Conservation (phyloP, 2,797 vertebrate species). For the Chiroxiphia lanceolata region DNA sequence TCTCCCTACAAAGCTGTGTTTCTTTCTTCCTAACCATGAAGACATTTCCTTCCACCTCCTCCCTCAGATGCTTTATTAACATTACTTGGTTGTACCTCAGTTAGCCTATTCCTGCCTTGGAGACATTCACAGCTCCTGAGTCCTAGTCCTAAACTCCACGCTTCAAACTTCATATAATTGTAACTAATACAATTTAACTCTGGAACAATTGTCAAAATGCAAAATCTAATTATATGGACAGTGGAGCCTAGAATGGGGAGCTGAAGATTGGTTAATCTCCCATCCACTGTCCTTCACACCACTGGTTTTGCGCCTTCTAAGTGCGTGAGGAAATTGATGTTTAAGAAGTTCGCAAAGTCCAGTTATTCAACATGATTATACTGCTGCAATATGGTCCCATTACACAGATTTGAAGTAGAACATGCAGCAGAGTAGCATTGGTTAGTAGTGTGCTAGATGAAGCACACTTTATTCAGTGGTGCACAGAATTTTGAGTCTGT, state of each 20-base stretch:
- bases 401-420: background rate
- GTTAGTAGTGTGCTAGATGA: background rate
- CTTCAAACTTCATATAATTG: background rate
- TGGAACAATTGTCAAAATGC: background rate
- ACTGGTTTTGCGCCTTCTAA: background rate
- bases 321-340: background rate
- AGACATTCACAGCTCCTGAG: background rate
- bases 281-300: background rate
- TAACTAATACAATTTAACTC: background rate
- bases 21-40: background rate
- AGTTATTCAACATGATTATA: background rate
- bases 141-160: background rate
- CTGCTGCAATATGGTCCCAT: background rate
- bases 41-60: background rate
- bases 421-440: background rate
- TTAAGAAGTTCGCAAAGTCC: background rate
- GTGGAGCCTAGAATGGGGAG: background rate
- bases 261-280: background rate
- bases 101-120: background rate
- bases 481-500: fast-evolving
- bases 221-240: background rate
- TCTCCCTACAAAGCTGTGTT: background rate
- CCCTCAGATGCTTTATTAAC: background rate
- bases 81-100: background rate
- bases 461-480: background rate